Conservation (phyloP, 2,888 invertebrate species). For the Keiferia lycopersicella region DNA sequence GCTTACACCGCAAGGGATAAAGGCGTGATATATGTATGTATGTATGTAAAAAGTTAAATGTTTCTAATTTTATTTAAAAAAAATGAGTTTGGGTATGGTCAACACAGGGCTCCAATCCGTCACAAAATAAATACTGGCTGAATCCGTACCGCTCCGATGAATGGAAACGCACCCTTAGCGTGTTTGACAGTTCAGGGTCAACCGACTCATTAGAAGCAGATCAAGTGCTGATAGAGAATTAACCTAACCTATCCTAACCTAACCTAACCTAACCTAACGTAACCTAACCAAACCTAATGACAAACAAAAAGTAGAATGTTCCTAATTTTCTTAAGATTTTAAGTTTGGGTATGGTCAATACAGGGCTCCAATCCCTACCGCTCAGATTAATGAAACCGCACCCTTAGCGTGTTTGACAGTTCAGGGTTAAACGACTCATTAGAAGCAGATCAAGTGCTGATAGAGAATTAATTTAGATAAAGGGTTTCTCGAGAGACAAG, state of each 20-base stretch:
- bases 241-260: too few relatives aligned
- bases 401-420: conserved; percentile 1
- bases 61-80: too few relatives aligned
- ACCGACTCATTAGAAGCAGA: conserved; percentile 7
- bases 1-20: too few relatives aligned
- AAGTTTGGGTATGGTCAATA: too few relatives aligned
- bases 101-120: background rate
- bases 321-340: too few relatives aligned
- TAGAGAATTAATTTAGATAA: conserved; percentile 3
- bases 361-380: background rate
- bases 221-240: background rate
- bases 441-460: conserved; percentile 1
- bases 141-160: background rate
- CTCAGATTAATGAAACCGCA: background rate
- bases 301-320: too few relatives aligned
- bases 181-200: conserved; percentile 7
- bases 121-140: too few relatives aligned
- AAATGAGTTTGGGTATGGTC: too few relatives aligned
- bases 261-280: too few relatives aligned
- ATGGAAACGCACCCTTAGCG: background rate
- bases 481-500: conserved; percentile 2
- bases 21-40: too few relatives aligned
- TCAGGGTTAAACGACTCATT: conserved; percentile 5
- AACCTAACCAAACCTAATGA: too few relatives aligned
- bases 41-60: too few relatives aligned